Evolutionary conservation across 2,888 invertebrate genomes (phyloP).

Genomic region (Cylloceria caligata): DNA sequence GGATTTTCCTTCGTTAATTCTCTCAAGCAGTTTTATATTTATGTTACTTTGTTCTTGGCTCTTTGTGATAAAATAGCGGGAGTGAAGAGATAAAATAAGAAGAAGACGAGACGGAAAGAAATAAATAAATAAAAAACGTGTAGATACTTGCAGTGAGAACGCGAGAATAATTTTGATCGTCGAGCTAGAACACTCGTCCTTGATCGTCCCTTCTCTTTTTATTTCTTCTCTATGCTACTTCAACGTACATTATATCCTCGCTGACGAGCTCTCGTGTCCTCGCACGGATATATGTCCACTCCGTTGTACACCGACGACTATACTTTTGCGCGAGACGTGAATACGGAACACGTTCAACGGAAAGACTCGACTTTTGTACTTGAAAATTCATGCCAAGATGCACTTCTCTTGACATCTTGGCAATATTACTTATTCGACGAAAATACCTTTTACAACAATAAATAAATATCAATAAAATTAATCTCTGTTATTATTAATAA

Average conservation of each 20-base stretch:
- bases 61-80: conserved; percentile 60
- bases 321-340: conserved; percentile 43
- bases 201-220: conserved; percentile 67
- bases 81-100: conserved; percentile 27
- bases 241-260: conserved; percentile 41
- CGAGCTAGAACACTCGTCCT: conserved; percentile 65
- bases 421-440: not conserved
- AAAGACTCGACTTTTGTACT: conserved; percentile 22
- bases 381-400: conserved; percentile 8
- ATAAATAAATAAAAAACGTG: conserved; percentile 38
- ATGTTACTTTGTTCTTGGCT: conserved; percentile 61
- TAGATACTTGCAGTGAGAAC: conserved; percentile 58
- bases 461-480: no score
- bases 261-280: conserved; percentile 56
- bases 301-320: not conserved
- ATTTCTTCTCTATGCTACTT: conserved; percentile 53
- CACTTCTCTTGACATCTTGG: not conserved
- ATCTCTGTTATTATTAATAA: no score
- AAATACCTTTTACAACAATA: no score
- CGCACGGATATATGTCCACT: conserved; percentile 54
- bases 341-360: conserved; percentile 40
- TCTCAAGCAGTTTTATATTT: conserved; percentile 55
- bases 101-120: conserved; percentile 36
- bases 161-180: conserved; percentile 66
- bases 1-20: conserved; percentile 54